A percentile compares a stretch with the other conserved stretches of the same genome.
phyloP scores from a whole-genome alignment of 1,140 invertebrate genomes.

The Drosophila oshimai region DNA sequence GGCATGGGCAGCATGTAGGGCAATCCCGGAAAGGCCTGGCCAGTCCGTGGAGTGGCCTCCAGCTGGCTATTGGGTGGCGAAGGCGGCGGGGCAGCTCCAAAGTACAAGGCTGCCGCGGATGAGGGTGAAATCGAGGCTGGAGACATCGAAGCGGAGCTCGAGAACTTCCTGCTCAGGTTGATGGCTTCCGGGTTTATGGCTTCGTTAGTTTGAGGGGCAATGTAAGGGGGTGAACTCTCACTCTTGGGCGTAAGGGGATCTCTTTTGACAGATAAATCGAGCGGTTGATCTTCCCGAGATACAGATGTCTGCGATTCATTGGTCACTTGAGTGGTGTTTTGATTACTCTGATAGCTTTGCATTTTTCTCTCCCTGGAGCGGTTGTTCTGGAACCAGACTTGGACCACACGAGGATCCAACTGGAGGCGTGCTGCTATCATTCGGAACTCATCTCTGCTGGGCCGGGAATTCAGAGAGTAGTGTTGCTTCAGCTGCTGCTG shows the following conservation, averaged over 20 bases:
- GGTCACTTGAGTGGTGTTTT: not conserved
- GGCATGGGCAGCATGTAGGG: constrained; percentile 84
- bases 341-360: constrained; percentile 65
- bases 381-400: constrained; percentile 99
- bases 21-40: constrained; percentile 72
- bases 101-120: constrained; percentile 66
- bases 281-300: constrained; percentile 87
- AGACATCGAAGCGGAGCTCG: constrained; percentile 82
- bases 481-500: constrained; percentile 93
- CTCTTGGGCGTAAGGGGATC: constrained; percentile 82
- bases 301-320: not conserved
- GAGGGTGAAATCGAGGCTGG: constrained; percentile 63
- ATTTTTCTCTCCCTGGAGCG: constrained; percentile 94
- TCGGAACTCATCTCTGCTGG: constrained; percentile 95
- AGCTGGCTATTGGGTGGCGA: constrained; percentile 75
- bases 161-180: constrained; percentile 88
- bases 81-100: constrained; percentile 48
- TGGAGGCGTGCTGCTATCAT: constrained; percentile 94
- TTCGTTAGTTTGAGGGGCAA: constrained; percentile 58
- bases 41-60: constrained; percentile 79
- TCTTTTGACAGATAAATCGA: constrained; percentile 94
- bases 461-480: constrained; percentile 94
- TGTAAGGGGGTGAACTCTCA: constrained; percentile 85
- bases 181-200: constrained; percentile 85
- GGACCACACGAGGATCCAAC: constrained; percentile 95